Conservation (phyloP, 2,797 vertebrate genomes). For the Carduelis carduelis region DNA sequence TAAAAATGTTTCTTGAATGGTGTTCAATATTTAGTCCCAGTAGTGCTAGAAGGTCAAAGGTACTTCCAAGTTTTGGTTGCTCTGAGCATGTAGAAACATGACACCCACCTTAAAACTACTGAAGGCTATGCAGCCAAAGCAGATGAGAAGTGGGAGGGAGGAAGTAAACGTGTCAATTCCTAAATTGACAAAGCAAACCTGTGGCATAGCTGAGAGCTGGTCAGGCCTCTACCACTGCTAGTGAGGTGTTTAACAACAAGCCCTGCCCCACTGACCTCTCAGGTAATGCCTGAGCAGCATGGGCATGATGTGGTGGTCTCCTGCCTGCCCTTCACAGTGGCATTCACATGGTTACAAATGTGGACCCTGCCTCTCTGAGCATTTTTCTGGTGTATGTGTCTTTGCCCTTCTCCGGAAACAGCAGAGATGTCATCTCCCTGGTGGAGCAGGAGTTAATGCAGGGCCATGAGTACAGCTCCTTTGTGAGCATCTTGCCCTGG, state of each 20-base stretch:
- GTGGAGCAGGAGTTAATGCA: not conserved
- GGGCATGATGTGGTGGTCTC: not conserved
- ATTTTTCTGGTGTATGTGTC: not conserved
- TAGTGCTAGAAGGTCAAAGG: not conserved
- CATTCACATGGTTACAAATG: not conserved
- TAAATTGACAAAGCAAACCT: not conserved
- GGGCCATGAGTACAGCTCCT: not conserved
- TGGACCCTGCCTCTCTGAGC: not conserved
- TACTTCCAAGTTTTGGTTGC: not conserved
- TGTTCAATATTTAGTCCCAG: not conserved
- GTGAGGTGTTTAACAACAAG: accelerated
- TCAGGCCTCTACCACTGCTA: not conserved
- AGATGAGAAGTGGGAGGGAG: not conserved
- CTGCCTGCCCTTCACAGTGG: not conserved
- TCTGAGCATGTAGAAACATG: not conserved
- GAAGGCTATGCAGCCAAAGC: not conserved
- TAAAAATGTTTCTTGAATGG: not conserved
- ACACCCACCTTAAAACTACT: not conserved
- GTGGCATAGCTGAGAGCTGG: not conserved
- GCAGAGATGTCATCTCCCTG: not conserved
- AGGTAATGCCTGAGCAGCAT: accelerated
- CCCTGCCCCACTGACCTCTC: not conserved
- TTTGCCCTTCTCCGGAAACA: not conserved
- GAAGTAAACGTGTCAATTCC: not conserved
- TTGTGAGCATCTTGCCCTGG: not conserved